phyloP scores from a whole-genome alignment of 2,888 invertebrate genomes.

The Dendrolimus houi region DNA sequence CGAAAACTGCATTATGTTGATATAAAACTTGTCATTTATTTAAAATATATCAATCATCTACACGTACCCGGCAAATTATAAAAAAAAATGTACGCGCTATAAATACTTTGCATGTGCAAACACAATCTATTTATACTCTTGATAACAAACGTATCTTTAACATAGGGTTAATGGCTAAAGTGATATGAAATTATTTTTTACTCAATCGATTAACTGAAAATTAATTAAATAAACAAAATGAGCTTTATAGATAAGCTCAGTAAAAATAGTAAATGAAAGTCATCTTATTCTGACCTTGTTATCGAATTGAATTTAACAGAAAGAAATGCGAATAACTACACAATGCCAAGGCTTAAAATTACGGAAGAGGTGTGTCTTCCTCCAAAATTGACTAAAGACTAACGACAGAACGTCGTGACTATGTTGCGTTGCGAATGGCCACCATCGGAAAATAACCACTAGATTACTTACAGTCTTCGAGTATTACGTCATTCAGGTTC shows the following conservation, averaged over 20 bases:
- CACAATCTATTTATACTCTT: background rate
- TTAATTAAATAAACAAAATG: too few species aligned
- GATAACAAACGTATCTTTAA: too few species aligned
- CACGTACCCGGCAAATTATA: too few species aligned
- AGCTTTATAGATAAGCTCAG: background rate
- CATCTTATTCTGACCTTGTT: slow-evolving; percentile 9
- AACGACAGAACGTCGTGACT: slow-evolving; percentile 11
- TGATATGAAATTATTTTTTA: too few species aligned
- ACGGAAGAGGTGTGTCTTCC: slow-evolving; percentile 23
- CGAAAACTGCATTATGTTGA: background rate
- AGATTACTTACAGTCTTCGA: slow-evolving; percentile 11
- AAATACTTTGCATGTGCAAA: background rate
- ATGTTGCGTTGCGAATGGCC: slow-evolving; percentile 8
- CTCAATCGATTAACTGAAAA: too few species aligned
- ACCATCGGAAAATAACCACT: slow-evolving; percentile 32
- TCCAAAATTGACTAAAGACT: slow-evolving; percentile 35
- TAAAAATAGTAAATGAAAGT: background rate
- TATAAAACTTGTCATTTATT: too few species aligned
- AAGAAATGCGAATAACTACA: background rate
- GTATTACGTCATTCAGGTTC: slow-evolving; percentile 24
- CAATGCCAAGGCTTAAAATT: background rate
- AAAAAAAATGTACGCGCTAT: too few species aligned
- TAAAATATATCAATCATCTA: too few species aligned
- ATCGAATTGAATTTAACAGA: slow-evolving; percentile 5
- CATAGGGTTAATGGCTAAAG: too few species aligned